Evolutionary conservation across 1,140 invertebrate species (phyloP).

Genomic region (Conus betulinus): DNA sequence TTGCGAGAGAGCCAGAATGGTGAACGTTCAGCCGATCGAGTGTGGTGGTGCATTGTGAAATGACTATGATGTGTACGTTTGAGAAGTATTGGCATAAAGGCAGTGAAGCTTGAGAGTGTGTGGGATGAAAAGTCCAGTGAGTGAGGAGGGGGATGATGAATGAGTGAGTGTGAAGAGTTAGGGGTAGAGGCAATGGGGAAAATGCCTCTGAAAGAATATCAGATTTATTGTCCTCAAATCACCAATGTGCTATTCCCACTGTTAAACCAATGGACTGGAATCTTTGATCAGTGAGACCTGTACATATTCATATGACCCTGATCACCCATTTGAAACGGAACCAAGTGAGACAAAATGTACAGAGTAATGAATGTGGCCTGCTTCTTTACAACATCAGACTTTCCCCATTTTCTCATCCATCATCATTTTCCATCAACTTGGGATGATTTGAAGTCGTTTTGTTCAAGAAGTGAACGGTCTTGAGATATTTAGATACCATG

Average conservation of each 20-base stretch:
- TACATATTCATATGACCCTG: background rate
- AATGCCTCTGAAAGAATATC: background rate
- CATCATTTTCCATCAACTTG: background rate
- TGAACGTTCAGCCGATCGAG: background rate
- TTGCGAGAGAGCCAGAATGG: background rate
- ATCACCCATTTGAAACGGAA: background rate
- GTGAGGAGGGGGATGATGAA: background rate
- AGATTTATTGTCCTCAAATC: conserved; percentile 18
- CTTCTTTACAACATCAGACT: background rate
- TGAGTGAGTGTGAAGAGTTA: too few species aligned
- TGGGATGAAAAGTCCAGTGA: background rate
- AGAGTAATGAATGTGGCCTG: background rate
- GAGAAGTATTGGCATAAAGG: background rate
- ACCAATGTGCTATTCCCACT: conserved; percentile 14
- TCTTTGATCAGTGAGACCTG: background rate
- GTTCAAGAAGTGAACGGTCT: too few species aligned
- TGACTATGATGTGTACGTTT: background rate
- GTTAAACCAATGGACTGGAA: background rate
- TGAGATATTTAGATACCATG: too few species aligned
- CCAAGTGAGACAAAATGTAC: background rate
- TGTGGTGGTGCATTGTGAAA: background rate
- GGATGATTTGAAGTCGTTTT: background rate
- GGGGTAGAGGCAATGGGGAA: too few species aligned
- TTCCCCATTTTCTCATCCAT: background rate
- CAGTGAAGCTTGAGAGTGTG: background rate